Base-by-base conservation (phyloP, 2,888 invertebrate genomes). In the Pollenia angustigena region DNA sequence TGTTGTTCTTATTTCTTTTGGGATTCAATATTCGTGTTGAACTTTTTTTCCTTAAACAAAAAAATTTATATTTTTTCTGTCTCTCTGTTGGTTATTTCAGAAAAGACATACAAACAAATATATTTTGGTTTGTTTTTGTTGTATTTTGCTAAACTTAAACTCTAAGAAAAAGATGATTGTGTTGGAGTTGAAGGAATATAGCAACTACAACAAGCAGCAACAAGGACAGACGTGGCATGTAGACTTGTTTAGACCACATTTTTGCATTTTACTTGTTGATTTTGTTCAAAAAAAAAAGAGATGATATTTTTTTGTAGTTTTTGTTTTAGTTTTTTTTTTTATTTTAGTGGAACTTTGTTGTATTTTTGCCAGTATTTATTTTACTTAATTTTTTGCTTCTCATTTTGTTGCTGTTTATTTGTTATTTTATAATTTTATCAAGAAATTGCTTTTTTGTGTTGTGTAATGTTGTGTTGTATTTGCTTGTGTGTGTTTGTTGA, bases 191-290 rank as follows among this genome's bases (percentile, higher is more conserved):
- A 76, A 87, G 85, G 85, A 82, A 82, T 42, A 86, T 74, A 76
- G 32, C 60, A 58, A 56, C 18, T 48, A 75, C 14, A 76, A 54
- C 48, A 71, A 52, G 11, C 18, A 56, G n/a, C 56, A 56, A 23
- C 58, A 58, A 79, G 66, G 85, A 84, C 74, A 79, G 64, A 75
- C 81, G 44, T 62, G 81, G 75, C 58, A 80, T 66, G 69, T 66
- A 87, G 87, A 85, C 81, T 83, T 87, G 82, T 82, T 85, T 85
- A 85, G 85, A 87, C 86, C 84, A 84, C 86, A 87, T 87, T 87
- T 87, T 87, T 87, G 86, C 86, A 87, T 87, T 84, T 84, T 81
- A 87, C 86, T 87, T 87, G 86, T 87, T 87, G 86, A 87, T 83
- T 87, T 86, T 83, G 71, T 75, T 81, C 62, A 32, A 58, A 68